A percentile compares a stretch with the other conserved stretches of the same genome.
Conservation (phyloP, 2,113 vertebrate genomes). For the Elanoides forficatus region DNA sequence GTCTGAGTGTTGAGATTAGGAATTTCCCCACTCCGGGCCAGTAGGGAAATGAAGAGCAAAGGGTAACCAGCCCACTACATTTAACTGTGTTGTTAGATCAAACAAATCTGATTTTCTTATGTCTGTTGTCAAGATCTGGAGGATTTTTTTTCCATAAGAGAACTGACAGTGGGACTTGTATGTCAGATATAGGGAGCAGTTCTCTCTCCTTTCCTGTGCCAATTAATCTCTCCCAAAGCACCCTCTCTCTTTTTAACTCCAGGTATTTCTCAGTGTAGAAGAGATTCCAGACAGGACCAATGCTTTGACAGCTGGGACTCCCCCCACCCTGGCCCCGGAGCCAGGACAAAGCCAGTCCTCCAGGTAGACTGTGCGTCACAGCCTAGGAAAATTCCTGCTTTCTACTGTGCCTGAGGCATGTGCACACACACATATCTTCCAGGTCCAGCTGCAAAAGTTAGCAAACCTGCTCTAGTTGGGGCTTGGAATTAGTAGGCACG, state of each 20-base stretch:
- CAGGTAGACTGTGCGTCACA: background rate
- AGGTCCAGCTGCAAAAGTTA: background rate
- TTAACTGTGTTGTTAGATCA: background rate
- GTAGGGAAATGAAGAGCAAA: background rate
- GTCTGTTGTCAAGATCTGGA: background rate
- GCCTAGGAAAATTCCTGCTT: background rate
- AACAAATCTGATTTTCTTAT: background rate
- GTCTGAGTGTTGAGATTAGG: background rate
- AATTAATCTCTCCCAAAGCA: background rate
- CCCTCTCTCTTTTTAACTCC: background rate
- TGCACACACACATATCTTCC: background rate
- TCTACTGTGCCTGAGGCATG: background rate
- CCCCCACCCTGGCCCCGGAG: fast-evolving
- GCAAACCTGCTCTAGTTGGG: background rate
- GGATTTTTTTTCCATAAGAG: background rate
- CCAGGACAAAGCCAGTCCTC: background rate
- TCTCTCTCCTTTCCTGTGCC: background rate
- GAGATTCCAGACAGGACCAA: background rate
- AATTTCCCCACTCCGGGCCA: background rate
- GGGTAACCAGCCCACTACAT: background rate
- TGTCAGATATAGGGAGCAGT: background rate
- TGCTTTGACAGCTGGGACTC: background rate
- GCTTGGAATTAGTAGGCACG: background rate
- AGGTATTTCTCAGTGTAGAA: background rate
- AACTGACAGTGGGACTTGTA: background rate